Evolutionary conservation across 2,113 vertebrate genomes (phyloP), one percentile per base, ranked within the genome.

Genomic region (Odocoileus hemionus): DNA sequence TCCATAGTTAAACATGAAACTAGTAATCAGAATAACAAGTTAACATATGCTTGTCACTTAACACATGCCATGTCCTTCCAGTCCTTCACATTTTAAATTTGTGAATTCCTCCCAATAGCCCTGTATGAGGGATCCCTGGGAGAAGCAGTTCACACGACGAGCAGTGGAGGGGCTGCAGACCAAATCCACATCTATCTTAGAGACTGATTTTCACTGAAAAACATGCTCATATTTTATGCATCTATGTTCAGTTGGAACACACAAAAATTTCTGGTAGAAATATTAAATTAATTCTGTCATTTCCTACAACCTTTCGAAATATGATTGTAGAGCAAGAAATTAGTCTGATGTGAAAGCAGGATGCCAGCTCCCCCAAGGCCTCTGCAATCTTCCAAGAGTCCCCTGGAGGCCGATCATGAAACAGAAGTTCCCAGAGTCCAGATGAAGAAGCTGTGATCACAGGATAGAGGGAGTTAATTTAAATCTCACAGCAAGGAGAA

Each of bases 381-480:
- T 33, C 16, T 82, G n/a, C n/a, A n/a, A n/a, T 39, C 23, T 36
- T 23, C n/a, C n/a, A 15, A 57, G n/a, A 17, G 54, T 14, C n/a
- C 23, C 26, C n/a, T 57, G 54, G n/a, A 84, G 82, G 82, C n/a
- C 0, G 6, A 84, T 57, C 23, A 28, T 3, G 52, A 84, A 57
- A 84, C 23, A 57, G 52, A 84, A 83, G 52, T 55, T 55, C 54
- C 23, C 21, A 9, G 50, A 84, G 82, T 57, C 0, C 52, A 57
- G n/a, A 57, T 26, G 23, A 57, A 57, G 82, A 84, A 57, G n/a
- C 25, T 84, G 54, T 9, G n/a, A 57, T 39, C 23, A 39, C 23
- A 57, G 3, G 23, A 9, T 5, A 84, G 7, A 26, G 4, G 0
- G 5, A 39, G n/a, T 84, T 26, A 36, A 84, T 39, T 39, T 36